These are phyloP conservation scores for Trachemys scripta DNA, from an alignment of 2,113 vertebrate species.

Conservation along the genomic window DNA sequence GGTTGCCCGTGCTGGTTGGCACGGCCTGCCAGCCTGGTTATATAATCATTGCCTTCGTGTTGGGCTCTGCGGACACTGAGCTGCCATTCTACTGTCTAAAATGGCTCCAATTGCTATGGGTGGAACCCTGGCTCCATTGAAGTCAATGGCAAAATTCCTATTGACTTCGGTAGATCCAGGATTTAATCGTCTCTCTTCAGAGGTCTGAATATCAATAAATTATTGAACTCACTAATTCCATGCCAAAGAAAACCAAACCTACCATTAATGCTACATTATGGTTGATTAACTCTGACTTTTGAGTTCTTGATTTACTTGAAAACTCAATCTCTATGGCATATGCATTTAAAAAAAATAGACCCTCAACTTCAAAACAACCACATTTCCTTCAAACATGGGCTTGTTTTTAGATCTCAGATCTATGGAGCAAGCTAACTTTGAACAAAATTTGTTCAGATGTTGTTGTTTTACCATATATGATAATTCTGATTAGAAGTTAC, in stretches of 20 bases:
- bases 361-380: slow-evolving; percentile 18
- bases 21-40: slow-evolving; percentile 58
- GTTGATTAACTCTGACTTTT: slow-evolving; percentile 27
- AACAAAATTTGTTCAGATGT: neutral
- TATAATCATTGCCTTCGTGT: slow-evolving; percentile 53
- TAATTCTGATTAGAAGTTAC: slow-evolving; percentile 19
- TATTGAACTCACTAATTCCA: slow-evolving; percentile 48
- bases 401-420: neutral
- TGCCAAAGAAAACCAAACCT: slow-evolving; percentile 41
- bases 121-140: slow-evolving; percentile 28
- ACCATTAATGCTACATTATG: slow-evolving; percentile 31
- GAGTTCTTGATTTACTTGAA: slow-evolving; percentile 25
- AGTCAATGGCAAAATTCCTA: slow-evolving; percentile 51
- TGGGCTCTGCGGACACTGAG: slow-evolving; percentile 64
- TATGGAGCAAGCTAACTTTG: neutral
- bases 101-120: slow-evolving; percentile 63
- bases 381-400: slow-evolving; percentile 45
- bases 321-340: slow-evolving; percentile 18
- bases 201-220: slow-evolving; percentile 40
- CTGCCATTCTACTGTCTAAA: slow-evolving; percentile 59
- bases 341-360: neutral
- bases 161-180: slow-evolving; percentile 24
- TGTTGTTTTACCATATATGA: neutral
- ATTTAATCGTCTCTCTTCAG: slow-evolving; percentile 42
- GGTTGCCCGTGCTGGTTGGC: slow-evolving; percentile 20